Base-by-base conservation (phyloP, 2,888 invertebrate species). In the Coelopa pilipes region DNA sequence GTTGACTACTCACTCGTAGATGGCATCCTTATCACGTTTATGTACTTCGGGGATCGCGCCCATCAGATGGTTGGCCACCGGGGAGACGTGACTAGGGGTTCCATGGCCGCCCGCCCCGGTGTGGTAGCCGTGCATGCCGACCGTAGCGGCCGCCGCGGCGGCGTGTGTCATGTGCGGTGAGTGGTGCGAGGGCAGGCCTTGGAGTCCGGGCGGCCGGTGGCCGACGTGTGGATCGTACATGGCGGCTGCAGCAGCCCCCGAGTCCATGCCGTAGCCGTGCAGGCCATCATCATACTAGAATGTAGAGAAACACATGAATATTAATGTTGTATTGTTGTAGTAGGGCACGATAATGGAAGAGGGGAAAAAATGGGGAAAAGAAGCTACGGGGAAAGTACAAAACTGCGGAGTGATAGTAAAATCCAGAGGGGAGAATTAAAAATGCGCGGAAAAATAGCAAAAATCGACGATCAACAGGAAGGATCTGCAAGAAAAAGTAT, bases 21-120 rank as follows among this genome's bases (percentile, higher is more conserved):
- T 97, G 87, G 97, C 96, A 91, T 98, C 97, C 91, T 97, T 98
- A 91, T 98, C 98, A 88, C 98, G 91, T 91, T 98, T 98, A 90
- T 96, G 96, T 84, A 96, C 96, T 89, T 96, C 96, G 84, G 96
- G 96, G 84, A 89, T 92, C 85, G 92, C 92, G 83, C 94, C 93
- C 90, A 95, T 92, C 88, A 95, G 95, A 89, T 95, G 96, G 90
- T 95, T 93, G 83, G 95, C 91, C 88, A 92, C 90, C 87, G 94
- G 94, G 89, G 95, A 92, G 88, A 93, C 91, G 90, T 95, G 91
- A 93, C 94, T 93, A 87, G 91, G 90, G 81, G 91, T 90, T 83
- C 88, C 88, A 82, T 88, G 88, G 81, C 86, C 85, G 79, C 86
- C 86, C 83, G 85, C 85, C 78, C 87, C 87, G 80, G 87, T 86